Evolutionary conservation across 2,888 invertebrate genomes (phyloP).

Genomic region (Trichogramma evanescens): DNA sequence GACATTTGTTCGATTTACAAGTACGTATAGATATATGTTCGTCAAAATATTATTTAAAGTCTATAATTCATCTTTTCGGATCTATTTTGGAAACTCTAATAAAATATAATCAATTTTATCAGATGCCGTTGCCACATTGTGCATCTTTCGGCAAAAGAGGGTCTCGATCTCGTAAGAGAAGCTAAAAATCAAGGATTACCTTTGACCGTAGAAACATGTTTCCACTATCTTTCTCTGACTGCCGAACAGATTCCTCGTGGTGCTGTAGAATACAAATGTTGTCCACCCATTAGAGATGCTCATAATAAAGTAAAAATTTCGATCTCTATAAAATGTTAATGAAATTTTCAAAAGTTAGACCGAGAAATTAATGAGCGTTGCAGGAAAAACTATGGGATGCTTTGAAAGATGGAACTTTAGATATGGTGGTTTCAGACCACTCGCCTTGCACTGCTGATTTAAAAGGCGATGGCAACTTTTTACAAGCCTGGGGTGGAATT

Average conservation of each 20-base stretch:
- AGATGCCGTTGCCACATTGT: slow-evolving; percentile 63
- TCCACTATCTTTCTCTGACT: slow-evolving; percentile 61
- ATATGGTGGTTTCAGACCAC: slow-evolving; percentile 36
- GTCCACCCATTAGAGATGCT: slow-evolving; percentile 62
- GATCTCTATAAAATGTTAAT: not conserved
- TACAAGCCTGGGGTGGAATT: slow-evolving; percentile 69
- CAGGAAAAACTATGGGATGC: slow-evolving; percentile 61
- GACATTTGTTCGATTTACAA: slow-evolving; percentile 53
- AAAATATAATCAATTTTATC: slow-evolving; percentile 15
- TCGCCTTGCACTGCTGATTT: slow-evolving; percentile 36
- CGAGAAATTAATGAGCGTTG: not conserved
- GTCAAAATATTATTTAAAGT: not conserved
- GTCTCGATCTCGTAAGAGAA: slow-evolving; percentile 53
- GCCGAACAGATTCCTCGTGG: slow-evolving; percentile 59
- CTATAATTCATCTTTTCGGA: not conserved
- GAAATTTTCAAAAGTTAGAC: not conserved
- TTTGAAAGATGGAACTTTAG: slow-evolving; percentile 51
- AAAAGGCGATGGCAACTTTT: slow-evolving; percentile 53
- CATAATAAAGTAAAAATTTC: slow-evolving; percentile 51
- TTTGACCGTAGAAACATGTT: slow-evolving; percentile 66
- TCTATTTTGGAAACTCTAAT: slow-evolving; percentile 4
- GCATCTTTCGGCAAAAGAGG: slow-evolving; percentile 60
- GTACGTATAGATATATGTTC: slow-evolving; percentile 40
- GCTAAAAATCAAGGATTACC: slow-evolving; percentile 53
- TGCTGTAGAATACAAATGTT: slow-evolving; percentile 65